Base-by-base conservation (phyloP, 2,888 invertebrate genomes). In the Drosophila multiciliata region DNA sequence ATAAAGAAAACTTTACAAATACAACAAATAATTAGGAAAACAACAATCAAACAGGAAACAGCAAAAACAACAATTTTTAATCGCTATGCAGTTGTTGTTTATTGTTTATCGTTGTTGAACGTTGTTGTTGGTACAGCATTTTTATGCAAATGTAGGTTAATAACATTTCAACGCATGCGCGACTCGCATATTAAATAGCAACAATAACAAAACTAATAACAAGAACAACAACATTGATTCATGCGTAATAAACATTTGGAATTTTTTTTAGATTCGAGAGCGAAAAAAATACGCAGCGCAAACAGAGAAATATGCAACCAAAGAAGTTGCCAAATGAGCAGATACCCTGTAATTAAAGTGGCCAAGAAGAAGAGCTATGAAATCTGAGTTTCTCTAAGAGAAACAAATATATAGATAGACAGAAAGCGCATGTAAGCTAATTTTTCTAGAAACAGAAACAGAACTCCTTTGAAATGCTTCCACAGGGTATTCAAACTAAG, bases 121-220 rank as follows among this genome's bases (percentile, higher is more conserved):
- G 49, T 57, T 77, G 40, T 57, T 59, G 53, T 75, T 82, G 64
- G 26, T 74, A 54, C 68, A 68, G 49, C 69, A 77, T 78, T 84
- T 80, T 87, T 86, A 86, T 86, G 86, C 85, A 85, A 86, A 86
- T 86, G 82, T 87, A 78, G 86, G 86, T 86, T 86, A 87, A 86
- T 86, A 86, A 86, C 87, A 87, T 87, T 86, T 83, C 59, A 75
- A 63, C 76, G 87, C 85, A 85, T 78, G 82, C 82, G 82, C 85
- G 68, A 72, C 75, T 78, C 78, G 82, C 80, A 86, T 87, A 73
- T 65, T 72, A 73, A 77, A 70, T 57, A 72, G 62, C 64, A 62
- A 59, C 66, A 71, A 57, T 36, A 78, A n/a, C 12, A 38, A n/a
- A 29, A 11, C 29, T 32, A 29, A 52, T 68, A 69, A 60, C 48